Conservation (phyloP, 2,113 vertebrate genomes). For the Capreolus pygargus region DNA sequence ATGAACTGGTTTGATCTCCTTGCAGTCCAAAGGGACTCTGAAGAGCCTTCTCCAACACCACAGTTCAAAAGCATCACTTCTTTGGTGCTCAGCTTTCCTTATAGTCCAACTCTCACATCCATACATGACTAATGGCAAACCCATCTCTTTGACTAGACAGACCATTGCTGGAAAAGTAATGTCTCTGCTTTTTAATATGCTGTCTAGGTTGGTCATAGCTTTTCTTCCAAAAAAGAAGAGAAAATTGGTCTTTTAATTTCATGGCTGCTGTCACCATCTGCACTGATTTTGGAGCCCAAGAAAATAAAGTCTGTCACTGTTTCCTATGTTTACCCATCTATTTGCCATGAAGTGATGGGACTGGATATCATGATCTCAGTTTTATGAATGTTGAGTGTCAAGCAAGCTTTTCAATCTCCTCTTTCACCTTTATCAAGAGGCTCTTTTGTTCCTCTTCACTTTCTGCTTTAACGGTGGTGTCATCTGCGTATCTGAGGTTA, state of each 20-base stretch:
- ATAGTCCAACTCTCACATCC: not conserved
- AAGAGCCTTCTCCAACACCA: not conserved
- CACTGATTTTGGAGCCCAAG: not conserved
- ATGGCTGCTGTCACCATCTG: not conserved
- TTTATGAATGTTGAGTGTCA: not conserved
- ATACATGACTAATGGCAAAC: not conserved
- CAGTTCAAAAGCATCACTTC: not conserved
- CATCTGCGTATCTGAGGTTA: not conserved
- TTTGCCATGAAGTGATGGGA: not conserved
- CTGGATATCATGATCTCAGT: not conserved
- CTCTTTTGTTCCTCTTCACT: not conserved
- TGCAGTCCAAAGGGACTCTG: not conserved
- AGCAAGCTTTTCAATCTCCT: not conserved
- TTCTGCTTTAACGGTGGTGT: not conserved
- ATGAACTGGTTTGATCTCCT: not conserved
- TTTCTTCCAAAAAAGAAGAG: not conserved
- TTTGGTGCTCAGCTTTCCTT: not conserved
- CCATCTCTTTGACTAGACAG: not conserved
- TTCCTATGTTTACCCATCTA: not conserved
- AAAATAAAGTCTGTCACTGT: not conserved
- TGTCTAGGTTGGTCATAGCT: not conserved
- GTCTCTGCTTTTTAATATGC: not conserved
- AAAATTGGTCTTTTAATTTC: not conserved
- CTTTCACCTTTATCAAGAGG: not conserved
- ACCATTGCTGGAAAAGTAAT: not conserved